phyloP scores from a whole-genome alignment of 2,797 vertebrate genomes.

The Microcaecilia unicolor region DNA sequence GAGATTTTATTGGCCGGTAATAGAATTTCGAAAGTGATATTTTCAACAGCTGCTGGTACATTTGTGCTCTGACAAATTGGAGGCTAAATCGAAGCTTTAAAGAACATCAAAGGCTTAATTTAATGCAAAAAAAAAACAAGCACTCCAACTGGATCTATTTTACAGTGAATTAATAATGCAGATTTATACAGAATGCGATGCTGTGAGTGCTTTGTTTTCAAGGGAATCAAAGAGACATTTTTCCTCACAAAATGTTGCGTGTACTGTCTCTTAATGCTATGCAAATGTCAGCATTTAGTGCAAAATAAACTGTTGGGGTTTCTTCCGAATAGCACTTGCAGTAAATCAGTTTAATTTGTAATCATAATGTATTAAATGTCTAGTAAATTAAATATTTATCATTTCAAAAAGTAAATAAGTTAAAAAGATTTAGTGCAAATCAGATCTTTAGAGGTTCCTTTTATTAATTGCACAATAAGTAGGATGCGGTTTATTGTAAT shows the following conservation, averaged over 20 bases:
- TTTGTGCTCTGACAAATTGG: slow-evolving; percentile 65
- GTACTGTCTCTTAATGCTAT: slow-evolving; percentile 17
- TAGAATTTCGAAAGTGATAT: slow-evolving; percentile 70
- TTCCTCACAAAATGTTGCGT: slow-evolving; percentile 26
- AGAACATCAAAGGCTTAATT: slow-evolving; percentile 69
- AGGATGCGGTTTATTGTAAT: background rate
- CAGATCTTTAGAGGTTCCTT: slow-evolving; percentile 20
- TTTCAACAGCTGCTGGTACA: slow-evolving; percentile 71
- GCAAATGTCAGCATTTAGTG: slow-evolving; percentile 2
- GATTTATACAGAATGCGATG: slow-evolving; percentile 45
- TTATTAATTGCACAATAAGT: slow-evolving; percentile 3
- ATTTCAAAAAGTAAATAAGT: too few relatives aligned
- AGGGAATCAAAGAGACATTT: slow-evolving; percentile 22
- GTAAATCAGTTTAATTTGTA: slow-evolving; percentile 2
- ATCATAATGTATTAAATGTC: slow-evolving; percentile 14
- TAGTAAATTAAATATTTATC: too few relatives aligned
- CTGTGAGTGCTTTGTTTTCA: slow-evolving; percentile 31
- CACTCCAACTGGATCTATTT: slow-evolving; percentile 61
- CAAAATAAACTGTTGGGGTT: slow-evolving; percentile 15
- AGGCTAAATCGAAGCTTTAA: slow-evolving; percentile 65
- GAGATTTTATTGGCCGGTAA: slow-evolving; percentile 59
- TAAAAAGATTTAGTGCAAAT: too few relatives aligned
- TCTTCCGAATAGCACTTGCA: slow-evolving; percentile 16
- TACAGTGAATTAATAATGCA: slow-evolving; percentile 60
- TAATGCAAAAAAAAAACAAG: slow-evolving; percentile 67